phyloP scores from a whole-genome alignment of 2,888 invertebrate genomes.

The Dolichopus griseipennis region DNA sequence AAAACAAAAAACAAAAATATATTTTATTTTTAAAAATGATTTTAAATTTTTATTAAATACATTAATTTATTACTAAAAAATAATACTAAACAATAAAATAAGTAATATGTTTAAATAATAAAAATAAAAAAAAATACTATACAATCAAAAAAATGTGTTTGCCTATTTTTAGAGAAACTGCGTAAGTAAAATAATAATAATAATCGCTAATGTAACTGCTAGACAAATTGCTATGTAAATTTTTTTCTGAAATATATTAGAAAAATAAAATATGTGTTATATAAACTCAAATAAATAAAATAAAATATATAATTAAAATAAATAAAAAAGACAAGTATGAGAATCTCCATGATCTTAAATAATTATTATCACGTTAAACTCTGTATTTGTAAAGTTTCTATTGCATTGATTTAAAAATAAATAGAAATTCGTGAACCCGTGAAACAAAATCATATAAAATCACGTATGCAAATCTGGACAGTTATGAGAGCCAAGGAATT shows the following conservation, averaged over 20 bases:
- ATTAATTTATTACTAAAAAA: neutral
- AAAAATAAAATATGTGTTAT: neutral
- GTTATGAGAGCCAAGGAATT: too few relatives aligned
- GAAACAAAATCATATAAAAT: too few relatives aligned
- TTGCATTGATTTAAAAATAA: too few relatives aligned
- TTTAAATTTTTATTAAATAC: neutral
- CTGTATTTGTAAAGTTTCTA: too few relatives aligned
- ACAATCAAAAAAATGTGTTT: neutral
- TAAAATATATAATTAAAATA: too few relatives aligned
- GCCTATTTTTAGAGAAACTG: neutral
- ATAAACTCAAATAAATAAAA: too few relatives aligned
- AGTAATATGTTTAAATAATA: neutral
- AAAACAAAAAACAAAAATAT: neutral
- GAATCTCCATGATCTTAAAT: too few relatives aligned
- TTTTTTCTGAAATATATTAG: conserved; percentile 6
- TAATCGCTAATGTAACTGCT: conserved; percentile 7
- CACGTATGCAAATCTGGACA: too few relatives aligned
- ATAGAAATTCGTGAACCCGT: too few relatives aligned
- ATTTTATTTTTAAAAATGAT: neutral
- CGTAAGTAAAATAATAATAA: conserved; percentile 5
- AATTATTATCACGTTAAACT: too few relatives aligned
- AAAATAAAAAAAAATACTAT: conserved; percentile 1
- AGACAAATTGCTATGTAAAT: conserved; percentile 4
- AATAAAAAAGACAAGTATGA: too few relatives aligned
- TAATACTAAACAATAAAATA: neutral